A percentile compares a stretch with the other conserved stretches of the same genome.
Evolutionary conservation across 2,888 invertebrate species (phyloP).

Genomic region (Eutolmus rufibarbis): DNA sequence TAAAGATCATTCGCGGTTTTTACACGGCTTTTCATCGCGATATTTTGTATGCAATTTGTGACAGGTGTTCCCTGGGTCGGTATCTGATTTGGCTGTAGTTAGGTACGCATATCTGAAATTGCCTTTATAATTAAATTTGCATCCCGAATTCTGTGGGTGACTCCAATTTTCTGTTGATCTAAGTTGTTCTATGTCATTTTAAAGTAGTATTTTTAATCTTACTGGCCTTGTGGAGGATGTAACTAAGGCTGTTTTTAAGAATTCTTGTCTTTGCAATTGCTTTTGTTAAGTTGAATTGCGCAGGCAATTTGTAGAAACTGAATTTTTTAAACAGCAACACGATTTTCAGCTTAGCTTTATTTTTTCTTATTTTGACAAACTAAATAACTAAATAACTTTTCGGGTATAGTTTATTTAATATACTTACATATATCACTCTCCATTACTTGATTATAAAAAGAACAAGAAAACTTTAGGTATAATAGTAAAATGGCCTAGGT

Average conservation of each 20-base stretch:
- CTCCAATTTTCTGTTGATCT: not conserved
- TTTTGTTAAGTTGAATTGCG: too few relatives aligned
- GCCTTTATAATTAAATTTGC: not conserved
- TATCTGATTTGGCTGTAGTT: not conserved
- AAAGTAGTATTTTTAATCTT: not conserved
- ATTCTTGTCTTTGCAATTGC: too few relatives aligned
- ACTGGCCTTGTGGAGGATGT: not conserved
- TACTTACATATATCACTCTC: too few relatives aligned
- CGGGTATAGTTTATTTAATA: too few relatives aligned
- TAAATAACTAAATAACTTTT: too few relatives aligned
- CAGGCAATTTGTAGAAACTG: too few relatives aligned
- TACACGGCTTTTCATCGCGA: not conserved
- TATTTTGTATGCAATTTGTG: not conserved
- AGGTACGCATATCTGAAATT: not conserved
- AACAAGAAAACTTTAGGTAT: too few relatives aligned
- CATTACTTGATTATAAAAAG: too few relatives aligned
- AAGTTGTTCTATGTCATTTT: not conserved
- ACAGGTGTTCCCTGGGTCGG: constrained; percentile 3
- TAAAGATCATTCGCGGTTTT: not conserved
- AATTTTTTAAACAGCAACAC: too few relatives aligned
- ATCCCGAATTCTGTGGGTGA: constrained; percentile 4
- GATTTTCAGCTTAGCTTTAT: too few relatives aligned
- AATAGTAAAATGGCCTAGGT: too few relatives aligned
- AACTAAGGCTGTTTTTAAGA: not conserved
- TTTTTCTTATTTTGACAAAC: too few relatives aligned